These are phyloP conservation scores for Ceratotherium simum DNA, from an alignment of 2,113 vertebrate genomes.

Conservation along the genomic window DNA sequence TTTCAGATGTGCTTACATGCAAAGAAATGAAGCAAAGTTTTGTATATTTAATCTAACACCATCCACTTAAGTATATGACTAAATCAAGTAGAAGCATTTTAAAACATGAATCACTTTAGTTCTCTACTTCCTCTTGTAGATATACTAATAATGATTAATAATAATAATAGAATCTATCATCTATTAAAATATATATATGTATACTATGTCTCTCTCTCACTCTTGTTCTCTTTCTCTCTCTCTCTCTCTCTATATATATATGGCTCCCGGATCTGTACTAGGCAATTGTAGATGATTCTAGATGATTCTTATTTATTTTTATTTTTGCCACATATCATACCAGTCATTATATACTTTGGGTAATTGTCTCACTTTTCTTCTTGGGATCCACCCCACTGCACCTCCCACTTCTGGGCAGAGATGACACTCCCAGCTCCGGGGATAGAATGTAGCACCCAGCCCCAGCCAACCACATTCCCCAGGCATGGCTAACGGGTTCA, in stretches of 20 bases:
- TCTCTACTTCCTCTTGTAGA: slow-evolving; percentile 24
- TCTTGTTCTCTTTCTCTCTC: no score
- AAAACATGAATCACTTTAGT: slow-evolving; percentile 44
- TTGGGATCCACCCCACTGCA: accelerated
- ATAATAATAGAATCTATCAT: neutral
- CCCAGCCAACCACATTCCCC: neutral
- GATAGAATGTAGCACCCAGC: neutral
- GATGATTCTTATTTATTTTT: neutral
- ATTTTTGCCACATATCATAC: neutral
- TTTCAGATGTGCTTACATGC: neutral
- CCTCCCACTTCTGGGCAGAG: neutral
- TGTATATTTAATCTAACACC: neutral
- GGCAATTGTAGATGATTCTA: neutral
- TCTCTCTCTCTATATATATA: neutral
- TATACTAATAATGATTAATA: neutral
- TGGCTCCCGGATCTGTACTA: neutral
- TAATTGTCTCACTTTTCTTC: neutral
- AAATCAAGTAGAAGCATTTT: neutral
- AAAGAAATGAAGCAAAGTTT: slow-evolving; percentile 1
- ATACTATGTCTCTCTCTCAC: no score
- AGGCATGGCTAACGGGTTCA: neutral
- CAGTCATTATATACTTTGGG: neutral
- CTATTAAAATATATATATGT: neutral
- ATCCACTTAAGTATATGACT: neutral
- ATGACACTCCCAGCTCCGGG: neutral